Percentiles rank a stretch among this genome's conserved stretches.
Evolutionary conservation across 2,888 invertebrate genomes (phyloP).

Genomic region (Phymatocera aterrima): DNA sequence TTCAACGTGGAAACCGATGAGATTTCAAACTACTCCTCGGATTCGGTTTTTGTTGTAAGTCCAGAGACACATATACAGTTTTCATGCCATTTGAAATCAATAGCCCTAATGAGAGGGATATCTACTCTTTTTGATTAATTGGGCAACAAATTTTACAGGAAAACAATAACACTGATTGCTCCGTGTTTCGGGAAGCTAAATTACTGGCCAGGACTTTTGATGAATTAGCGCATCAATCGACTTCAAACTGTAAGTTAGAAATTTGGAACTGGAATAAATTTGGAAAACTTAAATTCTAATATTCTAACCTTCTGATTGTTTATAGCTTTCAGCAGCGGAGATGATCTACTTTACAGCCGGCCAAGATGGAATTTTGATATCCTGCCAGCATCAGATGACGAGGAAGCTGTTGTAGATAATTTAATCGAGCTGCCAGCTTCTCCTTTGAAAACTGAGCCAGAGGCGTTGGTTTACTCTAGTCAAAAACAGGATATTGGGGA

Average conservation of each 20-base stretch:
- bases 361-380: conserved; percentile 61
- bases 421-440: conserved; percentile 66
- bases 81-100: background rate
- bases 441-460: conserved; percentile 49
- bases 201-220: conserved; percentile 64
- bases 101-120: background rate
- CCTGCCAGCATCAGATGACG: conserved; percentile 66
- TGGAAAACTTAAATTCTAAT: background rate
- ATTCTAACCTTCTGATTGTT: conserved; percentile 35
- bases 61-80: background rate
- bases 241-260: conserved; percentile 60
- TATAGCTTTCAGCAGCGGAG: conserved; percentile 52
- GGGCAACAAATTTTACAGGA: conserved; percentile 51
- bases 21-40: conserved; percentile 52
- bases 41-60: conserved; percentile 66
- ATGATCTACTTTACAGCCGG: conserved; percentile 63
- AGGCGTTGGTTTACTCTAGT: background rate
- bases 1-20: background rate
- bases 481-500: background rate
- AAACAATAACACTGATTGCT: conserved; percentile 52
- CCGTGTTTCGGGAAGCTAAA: conserved; percentile 64
- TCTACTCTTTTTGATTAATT: background rate
- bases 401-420: conserved; percentile 60
- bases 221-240: conserved; percentile 60
- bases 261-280: background rate